Evolutionary conservation across 2,113 vertebrate species (phyloP).

Genomic region (Platichthys stellatus): DNA sequence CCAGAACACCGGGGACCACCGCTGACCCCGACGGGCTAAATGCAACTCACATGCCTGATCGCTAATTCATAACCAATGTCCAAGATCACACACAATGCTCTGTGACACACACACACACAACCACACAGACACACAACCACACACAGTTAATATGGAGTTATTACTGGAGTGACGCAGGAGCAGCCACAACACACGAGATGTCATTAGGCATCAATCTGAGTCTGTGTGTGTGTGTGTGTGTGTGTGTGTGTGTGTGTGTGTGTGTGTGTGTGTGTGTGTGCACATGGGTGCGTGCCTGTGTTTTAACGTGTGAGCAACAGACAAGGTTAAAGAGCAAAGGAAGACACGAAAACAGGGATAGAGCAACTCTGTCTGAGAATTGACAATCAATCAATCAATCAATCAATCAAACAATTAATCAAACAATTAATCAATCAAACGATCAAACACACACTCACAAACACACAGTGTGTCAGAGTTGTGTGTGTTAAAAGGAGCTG

Average conservation of each 20-base stretch:
- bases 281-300: too few species aligned
- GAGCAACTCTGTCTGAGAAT: background rate
- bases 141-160: conserved; percentile 37
- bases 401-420: too few species aligned
- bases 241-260: background rate
- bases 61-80: conserved; percentile 68
- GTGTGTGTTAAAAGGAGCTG: too few species aligned
- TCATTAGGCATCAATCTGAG: conserved; percentile 26
- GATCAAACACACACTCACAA: too few species aligned
- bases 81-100: conserved; percentile 42
- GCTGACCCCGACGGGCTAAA: conserved; percentile 61
- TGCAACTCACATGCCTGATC: conserved; percentile 53
- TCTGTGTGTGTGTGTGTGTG: conserved; percentile 11
- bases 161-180: conserved; percentile 37
- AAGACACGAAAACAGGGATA: background rate
- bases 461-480: too few species aligned
- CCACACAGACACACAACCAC: conserved; percentile 11
- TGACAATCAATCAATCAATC: background rate
- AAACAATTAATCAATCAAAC: too few species aligned
- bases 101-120: conserved; percentile 7
- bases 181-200: conserved; percentile 38
- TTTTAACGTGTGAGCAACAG: too few species aligned
- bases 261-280: too few species aligned
- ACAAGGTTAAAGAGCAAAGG: too few species aligned
- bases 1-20: conserved; percentile 57